Percentiles rank a stretch among this genome's conserved stretches.
These are phyloP conservation scores for Trichonephila clavata DNA, from an alignment of 1,140 invertebrate genomes.

Conservation along the genomic window DNA sequence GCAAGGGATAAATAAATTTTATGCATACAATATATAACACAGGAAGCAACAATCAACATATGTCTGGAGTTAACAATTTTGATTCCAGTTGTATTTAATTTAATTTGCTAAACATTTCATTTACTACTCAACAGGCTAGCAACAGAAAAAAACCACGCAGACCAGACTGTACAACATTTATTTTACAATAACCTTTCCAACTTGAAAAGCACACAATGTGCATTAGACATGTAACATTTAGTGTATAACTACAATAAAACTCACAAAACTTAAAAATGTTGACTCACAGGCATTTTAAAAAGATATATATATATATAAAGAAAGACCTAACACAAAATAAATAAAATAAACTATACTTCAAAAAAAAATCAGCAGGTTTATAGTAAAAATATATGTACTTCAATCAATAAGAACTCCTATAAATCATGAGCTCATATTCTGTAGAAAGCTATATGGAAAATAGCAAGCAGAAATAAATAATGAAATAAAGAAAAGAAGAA, in stretches of 20 bases:
- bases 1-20: no score
- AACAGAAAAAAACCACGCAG: not conserved
- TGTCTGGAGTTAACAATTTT: not conserved
- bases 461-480: not conserved
- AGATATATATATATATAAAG: not conserved
- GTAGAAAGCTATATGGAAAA: not conserved
- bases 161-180: not conserved
- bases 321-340: slow-evolving; percentile 24
- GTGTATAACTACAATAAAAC: slow-evolving; percentile 13
- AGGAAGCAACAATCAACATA: no score
- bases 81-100: not conserved
- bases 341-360: slow-evolving; percentile 23
- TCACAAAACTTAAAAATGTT: slow-evolving; percentile 24
- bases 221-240: slow-evolving; percentile 4
- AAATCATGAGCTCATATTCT: not conserved
- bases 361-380: not conserved
- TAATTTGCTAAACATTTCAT: not conserved
- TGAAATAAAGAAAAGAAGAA: not conserved
- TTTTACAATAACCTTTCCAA: not conserved
- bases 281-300: not conserved
- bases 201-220: not conserved
- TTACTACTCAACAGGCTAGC: not conserved
- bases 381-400: not conserved
- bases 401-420: not conserved
- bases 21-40: no score